Percentiles rank a stretch among this genome's conserved stretches.
Evolutionary conservation across 2,797 vertebrate genomes (phyloP).

Genomic region (Micropoecilia bifurca): DNA sequence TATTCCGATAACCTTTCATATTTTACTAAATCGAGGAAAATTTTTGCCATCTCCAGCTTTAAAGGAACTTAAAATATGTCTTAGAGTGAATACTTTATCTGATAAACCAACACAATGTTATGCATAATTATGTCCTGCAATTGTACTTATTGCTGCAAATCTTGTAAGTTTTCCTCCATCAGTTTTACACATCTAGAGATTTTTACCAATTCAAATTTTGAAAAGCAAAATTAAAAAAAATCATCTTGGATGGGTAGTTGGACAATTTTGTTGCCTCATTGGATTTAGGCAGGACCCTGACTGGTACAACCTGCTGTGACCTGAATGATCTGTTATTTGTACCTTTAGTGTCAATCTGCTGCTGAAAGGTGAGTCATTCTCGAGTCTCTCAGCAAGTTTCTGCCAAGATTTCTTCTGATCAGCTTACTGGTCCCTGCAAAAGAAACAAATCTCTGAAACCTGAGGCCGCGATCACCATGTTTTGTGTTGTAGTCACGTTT

Average conservation of each 20-base stretch:
- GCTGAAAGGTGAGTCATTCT: not conserved
- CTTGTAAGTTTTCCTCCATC: not conserved
- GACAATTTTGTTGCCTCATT: not conserved
- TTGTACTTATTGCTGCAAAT: not conserved
- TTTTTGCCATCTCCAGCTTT: not conserved
- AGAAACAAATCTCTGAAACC: not conserved
- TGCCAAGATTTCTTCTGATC: not conserved
- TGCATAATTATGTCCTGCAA: not conserved
- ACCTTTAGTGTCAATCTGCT: not conserved
- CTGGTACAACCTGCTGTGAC: not conserved
- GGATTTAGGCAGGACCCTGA: not conserved
- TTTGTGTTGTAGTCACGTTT: not conserved
- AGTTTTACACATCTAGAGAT: not conserved
- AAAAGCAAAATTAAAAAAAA: not conserved
- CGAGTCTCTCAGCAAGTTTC: not conserved
- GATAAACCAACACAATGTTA: not conserved
- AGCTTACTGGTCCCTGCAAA: not conserved
- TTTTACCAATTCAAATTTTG: not conserved
- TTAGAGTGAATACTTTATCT: too few species aligned
- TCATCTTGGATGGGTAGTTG: not conserved
- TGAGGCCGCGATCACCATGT: not conserved
- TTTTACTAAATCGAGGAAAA: not conserved
- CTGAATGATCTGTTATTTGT: not conserved
- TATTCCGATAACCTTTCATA: not conserved
- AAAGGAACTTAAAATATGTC: not conserved